Evolutionary conservation across 2,113 vertebrate genomes (phyloP), one percentile per base, ranked within the genome.

Genomic region (Myiozetetes cayanensis): DNA sequence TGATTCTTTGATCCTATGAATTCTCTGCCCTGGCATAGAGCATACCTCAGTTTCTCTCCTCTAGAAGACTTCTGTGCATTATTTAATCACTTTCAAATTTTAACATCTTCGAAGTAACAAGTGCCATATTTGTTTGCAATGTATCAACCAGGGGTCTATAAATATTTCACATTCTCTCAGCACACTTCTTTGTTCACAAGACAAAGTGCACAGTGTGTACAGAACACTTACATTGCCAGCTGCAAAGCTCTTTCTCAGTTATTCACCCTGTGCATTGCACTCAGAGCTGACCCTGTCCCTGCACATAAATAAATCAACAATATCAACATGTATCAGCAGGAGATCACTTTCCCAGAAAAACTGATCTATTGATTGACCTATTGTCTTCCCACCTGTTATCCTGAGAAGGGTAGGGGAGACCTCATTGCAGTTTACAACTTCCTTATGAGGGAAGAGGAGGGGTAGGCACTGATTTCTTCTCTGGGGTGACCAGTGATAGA

Each of bases 191-290:
- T 58, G 33, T 15, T 46, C 72, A 77, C 24, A 61, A 55, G 41
- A 17, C 12, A 14, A 53, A 39, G 7, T 7, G 10, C 44, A 35
- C 39, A 21, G 12, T 7, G 7, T 35, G 19, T 44, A 5, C 31
- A 50, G 67, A 41, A 4, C 33, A 24, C 19, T 55, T 2, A 24
- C 23, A 35, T 27, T 14, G 41, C 18, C 52, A 63, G 47, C 30
- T 77, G 39, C 8, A 90, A 30, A 95, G 21, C 21, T 14, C 14
- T 43, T 44, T 62, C 35, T 59, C 74, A 46, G 50, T 18, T 59
- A 30, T 8, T 78, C 50, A 33, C 10, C 2, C 35, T 3, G 0
- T 30, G 24, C 33, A 28, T 82, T 2, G 0, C 7, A 20, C 33
- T 49, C 37, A 46, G 55, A 58, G 46, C 35, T 62, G 30, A 35